Evolutionary conservation across 2,888 invertebrate genomes (phyloP), one percentile per base, ranked within the genome.

Genomic region (Oligia latruncula): DNA sequence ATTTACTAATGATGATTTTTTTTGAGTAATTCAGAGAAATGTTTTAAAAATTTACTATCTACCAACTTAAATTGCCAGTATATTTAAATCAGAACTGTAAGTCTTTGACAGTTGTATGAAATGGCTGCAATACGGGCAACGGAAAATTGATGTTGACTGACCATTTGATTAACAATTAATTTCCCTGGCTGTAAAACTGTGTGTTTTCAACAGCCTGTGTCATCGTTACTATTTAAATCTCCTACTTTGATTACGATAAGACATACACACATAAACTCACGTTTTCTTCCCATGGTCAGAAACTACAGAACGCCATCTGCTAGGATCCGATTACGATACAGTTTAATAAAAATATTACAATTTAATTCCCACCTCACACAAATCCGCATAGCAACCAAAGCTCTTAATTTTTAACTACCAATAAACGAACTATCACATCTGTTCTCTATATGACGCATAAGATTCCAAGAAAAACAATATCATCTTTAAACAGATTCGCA

Each of bases 391-490:
- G 29, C 15, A 64, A 78, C 83, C 2, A 40, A 62, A n/a, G 2
- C 71, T 68, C 55, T 72, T 62, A 82, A 23, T 62, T 76, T 85
- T 77, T 83, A 66, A 83, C 29, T 1, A 40, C 55, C 52, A 60
- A 40, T 60, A 66, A 75, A 64, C 20, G 13, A 52, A 55, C 23
- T 78, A 82, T 67, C 65, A 49, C 78, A 83, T 83, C 68, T 87
- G 83, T 20, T 80, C 11, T 58, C 62, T 77, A 35, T 58, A 77
- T 87, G 90, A 89, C 84, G 82, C 89, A 85, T 77, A 82, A 87
- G 64, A 93, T 65, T 92, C 93, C 78, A 66, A 88, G 93, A 92
- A 93, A 88, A 79, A 78, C 77, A 78, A 88, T 86, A 82, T 83
- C 65, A 80, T 82, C 75, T 35, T 17, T 78, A 77, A 71, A 62